Base-by-base conservation (phyloP, 2,888 invertebrate genomes). In the Ramazzottius varieornatus region DNA sequence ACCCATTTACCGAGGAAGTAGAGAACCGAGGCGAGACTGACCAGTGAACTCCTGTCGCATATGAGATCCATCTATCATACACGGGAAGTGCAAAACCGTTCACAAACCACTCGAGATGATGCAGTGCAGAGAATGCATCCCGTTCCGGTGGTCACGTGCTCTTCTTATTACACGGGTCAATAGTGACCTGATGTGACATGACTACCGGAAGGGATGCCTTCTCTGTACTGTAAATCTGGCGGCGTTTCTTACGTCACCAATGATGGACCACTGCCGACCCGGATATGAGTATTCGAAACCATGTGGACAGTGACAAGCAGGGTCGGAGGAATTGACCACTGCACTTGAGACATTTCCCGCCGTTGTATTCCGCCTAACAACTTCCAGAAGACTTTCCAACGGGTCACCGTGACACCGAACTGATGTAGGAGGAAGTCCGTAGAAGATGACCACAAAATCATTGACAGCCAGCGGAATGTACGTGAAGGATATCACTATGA, bases 401-500 rank as follows among this genome's bases (percentile, higher is more conserved):
- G 54, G 20, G 24, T 54, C 54, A 13, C 29, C 29, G 29, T 8
- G 20, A 29, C 54, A 54, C 20, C 54, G 54, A 8, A 54, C 29
- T n/a, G 4, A 16, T 4, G 8, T 8, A 16, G 66, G 66, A 4
- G 66, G 46, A 24, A 65, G 24, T 1, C 66, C 66, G 33, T 66
- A 66, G 33, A 65, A 66, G 20, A 66, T 40, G 63, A 63, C 54
- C 32, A 63, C 54, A 33, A 66, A 65, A 32, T 66, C 65, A 40
- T 66, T 66, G n/a, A 66, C 33, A 1, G 66, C 66, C 29, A 66
- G 8, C 32, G 66, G 66, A 33, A 33, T 63, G 20, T 65, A 65
- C n/a, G 65, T 54, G 63, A 33, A 33, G 65, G 65, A 54, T 20
- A 66, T 34, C 2, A 66, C 1, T n/a, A 65, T 16, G 63, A 66